phyloP scores from a whole-genome alignment of 2,888 invertebrate species.

The Timandra comae region DNA sequence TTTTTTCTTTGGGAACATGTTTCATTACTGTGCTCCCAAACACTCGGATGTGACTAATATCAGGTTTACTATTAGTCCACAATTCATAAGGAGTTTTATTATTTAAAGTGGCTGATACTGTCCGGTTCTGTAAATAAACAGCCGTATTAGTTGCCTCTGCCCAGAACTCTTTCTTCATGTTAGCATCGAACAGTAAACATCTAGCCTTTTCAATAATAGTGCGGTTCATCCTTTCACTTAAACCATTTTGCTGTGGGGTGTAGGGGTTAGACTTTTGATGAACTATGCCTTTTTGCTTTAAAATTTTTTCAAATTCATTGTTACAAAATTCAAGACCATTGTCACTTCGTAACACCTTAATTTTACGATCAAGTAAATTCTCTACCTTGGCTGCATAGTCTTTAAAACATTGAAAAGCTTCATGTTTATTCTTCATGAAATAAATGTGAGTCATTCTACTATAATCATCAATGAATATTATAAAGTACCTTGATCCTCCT shows the following conservation, averaged over 20 bases:
- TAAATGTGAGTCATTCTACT: constrained; percentile 16
- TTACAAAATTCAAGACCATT: constrained; percentile 15
- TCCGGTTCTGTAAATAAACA: constrained; percentile 16
- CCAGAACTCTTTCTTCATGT: constrained; percentile 12
- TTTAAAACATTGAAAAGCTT: constrained; percentile 7
- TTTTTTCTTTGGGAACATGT: too few relatives aligned
- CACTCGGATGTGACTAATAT: constrained; percentile 9
- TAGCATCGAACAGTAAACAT: constrained; percentile 14
- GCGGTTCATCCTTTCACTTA: too few relatives aligned
- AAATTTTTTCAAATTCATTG: constrained; percentile 14
- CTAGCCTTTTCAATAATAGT: too few relatives aligned
- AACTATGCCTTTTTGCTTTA: constrained; percentile 11
- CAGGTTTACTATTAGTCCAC: constrained; percentile 9
- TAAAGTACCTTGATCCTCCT: constrained; percentile 14
- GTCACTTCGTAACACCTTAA: constrained; percentile 11
- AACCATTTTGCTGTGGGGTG: too few relatives aligned
- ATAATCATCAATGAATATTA: constrained; percentile 20
- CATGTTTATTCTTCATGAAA: constrained; percentile 7
- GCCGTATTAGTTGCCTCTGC: constrained; percentile 18
- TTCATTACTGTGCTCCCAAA: constrained; percentile 13
- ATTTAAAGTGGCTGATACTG: constrained; percentile 4
- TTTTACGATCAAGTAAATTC: constrained; percentile 8
- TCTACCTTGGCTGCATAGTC: constrained; percentile 5
- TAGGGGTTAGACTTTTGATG: too few relatives aligned
- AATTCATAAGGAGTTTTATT: constrained; percentile 11